Evolutionary conservation across 2,888 invertebrate species (phyloP).

Genomic region (Amitus sp.): DNA sequence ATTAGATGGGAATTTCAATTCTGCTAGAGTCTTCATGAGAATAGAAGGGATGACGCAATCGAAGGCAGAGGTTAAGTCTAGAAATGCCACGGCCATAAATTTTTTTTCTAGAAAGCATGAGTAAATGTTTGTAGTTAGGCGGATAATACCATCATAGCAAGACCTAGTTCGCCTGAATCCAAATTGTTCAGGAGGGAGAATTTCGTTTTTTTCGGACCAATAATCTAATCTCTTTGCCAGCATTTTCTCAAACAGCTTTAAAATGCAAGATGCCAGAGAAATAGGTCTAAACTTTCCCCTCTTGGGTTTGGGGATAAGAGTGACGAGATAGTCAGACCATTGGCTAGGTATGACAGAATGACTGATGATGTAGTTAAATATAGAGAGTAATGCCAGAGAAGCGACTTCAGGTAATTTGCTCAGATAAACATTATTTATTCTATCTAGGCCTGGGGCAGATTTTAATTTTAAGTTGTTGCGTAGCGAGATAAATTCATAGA

Average conservation of each 20-base stretch:
- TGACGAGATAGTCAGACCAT: constrained; percentile 12
- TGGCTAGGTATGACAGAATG: background rate
- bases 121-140: background rate
- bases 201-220: constrained; percentile 19
- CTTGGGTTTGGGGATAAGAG: constrained; percentile 13
- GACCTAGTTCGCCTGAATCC: constrained; percentile 13
- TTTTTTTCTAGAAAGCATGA: background rate
- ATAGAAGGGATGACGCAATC: background rate
- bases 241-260: constrained; percentile 32
- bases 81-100: background rate
- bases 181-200: constrained; percentile 19
- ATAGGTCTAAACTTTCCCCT: constrained; percentile 21
- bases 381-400: background rate
- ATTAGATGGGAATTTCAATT: background rate
- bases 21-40: background rate
- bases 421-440: background rate
- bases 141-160: background rate
- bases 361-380: background rate
- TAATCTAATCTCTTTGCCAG: constrained; percentile 27
- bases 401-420: background rate
- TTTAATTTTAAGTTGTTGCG: background rate
- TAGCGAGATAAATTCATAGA: background rate
- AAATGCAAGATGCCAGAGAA: constrained; percentile 22
- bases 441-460: constrained; percentile 12
- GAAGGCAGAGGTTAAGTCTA: background rate